A percentile compares a stretch with the other conserved stretches of the same genome.
Evolutionary conservation across 2,113 vertebrate genomes (phyloP).

Genomic region (Zosterops hypoxanthus): DNA sequence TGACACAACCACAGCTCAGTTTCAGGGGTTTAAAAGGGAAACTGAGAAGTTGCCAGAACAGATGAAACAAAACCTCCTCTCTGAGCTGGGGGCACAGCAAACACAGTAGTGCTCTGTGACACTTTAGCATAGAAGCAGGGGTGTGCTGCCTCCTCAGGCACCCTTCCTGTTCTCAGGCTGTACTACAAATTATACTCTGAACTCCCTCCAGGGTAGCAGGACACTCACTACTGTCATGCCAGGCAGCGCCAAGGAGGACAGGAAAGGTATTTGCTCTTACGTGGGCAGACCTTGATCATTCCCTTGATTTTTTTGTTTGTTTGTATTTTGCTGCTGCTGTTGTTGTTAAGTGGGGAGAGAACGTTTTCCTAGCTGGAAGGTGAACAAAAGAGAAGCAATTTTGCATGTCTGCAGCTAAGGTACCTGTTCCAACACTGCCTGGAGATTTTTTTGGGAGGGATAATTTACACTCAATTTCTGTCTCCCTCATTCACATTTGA

Average conservation of each 20-base stretch:
- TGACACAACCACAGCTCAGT: neutral
- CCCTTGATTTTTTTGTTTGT: neutral
- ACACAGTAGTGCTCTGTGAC: neutral
- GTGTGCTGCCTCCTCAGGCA: neutral
- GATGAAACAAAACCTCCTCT: slow-evolving; percentile 39
- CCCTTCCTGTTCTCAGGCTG: slow-evolving; percentile 46
- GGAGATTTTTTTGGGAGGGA: neutral
- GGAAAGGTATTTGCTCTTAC: slow-evolving; percentile 24
- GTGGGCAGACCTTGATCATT: neutral
- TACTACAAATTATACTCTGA: neutral
- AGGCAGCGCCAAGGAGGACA: slow-evolving; percentile 40
- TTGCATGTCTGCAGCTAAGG: neutral
- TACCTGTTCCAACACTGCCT: neutral
- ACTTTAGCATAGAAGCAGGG: neutral
- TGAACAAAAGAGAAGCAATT: neutral
- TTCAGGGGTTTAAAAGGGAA: slow-evolving; percentile 16
- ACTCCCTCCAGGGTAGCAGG: slow-evolving; percentile 33
- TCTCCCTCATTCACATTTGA: neutral
- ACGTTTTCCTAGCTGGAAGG: neutral
- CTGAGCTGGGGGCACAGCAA: neutral
- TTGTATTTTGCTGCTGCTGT: neutral
- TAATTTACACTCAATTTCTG: neutral
- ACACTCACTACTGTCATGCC: slow-evolving; percentile 22
- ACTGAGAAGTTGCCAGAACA: slow-evolving; percentile 25
- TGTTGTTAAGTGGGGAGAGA: neutral